These are phyloP conservation scores for Petroica traversi DNA, from an alignment of 2,113 vertebrate species.

Conservation along the genomic window DNA sequence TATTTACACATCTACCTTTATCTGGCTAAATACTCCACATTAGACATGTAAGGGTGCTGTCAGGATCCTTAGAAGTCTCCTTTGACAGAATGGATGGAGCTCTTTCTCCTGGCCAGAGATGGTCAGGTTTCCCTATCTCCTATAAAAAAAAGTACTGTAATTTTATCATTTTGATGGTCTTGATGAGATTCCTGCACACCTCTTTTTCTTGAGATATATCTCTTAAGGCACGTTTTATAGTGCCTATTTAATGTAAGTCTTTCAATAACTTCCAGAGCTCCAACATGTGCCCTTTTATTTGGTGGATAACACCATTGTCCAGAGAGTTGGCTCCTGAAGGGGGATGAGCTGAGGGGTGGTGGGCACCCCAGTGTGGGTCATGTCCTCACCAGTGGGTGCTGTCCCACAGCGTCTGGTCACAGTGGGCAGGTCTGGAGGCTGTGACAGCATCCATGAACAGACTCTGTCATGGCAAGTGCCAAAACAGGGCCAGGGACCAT, in stretches of 20 bases:
- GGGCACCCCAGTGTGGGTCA: rapidly evolving
- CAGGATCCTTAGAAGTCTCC: not conserved
- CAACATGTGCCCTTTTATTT: not conserved
- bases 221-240: not conserved
- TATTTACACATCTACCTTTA: not conserved
- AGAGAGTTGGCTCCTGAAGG: not conserved
- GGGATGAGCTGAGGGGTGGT: not conserved
- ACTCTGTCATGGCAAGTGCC: not conserved
- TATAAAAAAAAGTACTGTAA: not conserved
- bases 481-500: not conserved
- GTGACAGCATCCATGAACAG: not conserved
- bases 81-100: not conserved
- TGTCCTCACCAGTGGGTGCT: not conserved
- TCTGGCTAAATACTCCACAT: not conserved
- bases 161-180: not conserved
- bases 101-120: not conserved
- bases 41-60: not conserved
- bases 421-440: not conserved
- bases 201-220: not conserved
- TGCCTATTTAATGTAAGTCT: not conserved
- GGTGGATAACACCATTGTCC: not conserved
- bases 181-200: not conserved
- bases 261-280: not conserved
- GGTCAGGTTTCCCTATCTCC: not conserved
- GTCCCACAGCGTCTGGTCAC: not conserved